These are phyloP conservation scores for Unio delphinus DNA, from an alignment of 2,888 invertebrate genomes.

Conservation along the genomic window DNA sequence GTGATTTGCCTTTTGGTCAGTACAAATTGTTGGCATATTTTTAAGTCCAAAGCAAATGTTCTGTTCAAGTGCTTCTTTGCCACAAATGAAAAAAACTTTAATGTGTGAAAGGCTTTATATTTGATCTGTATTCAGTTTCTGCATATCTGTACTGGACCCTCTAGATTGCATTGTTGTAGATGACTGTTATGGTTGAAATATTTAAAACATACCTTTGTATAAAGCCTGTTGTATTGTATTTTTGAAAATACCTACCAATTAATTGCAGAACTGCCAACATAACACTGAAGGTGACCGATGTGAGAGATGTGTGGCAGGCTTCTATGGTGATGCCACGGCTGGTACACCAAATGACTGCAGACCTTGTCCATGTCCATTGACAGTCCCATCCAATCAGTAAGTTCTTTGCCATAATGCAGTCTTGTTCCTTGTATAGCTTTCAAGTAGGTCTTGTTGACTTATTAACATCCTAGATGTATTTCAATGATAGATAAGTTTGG, in stretches of 20 bases:
- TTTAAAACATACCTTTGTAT: background rate
- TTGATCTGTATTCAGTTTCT: background rate
- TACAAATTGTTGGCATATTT: too few relatives aligned
- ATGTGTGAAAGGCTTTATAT: too few relatives aligned
- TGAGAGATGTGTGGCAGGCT: slow-evolving; percentile 86
- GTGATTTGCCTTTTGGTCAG: too few relatives aligned
- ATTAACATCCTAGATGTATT: too few relatives aligned
- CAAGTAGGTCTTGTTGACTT: too few relatives aligned
- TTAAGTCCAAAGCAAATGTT: too few relatives aligned
- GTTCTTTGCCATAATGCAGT: slow-evolving; percentile 15
- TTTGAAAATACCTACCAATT: background rate
- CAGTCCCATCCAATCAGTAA: slow-evolving; percentile 64
- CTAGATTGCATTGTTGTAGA: background rate
- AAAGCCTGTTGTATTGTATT: background rate
- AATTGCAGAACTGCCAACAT: slow-evolving; percentile 84
- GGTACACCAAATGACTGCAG: slow-evolving; percentile 77
- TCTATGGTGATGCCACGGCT: slow-evolving; percentile 77
- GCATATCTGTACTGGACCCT: background rate
- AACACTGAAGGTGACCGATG: slow-evolving; percentile 91
- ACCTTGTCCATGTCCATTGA: slow-evolving; percentile 74
- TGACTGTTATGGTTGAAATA: background rate
- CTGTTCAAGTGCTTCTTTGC: too few relatives aligned
- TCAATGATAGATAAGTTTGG: too few relatives aligned
- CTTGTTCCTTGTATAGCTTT: too few relatives aligned
- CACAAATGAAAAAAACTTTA: too few relatives aligned